Conservation (phyloP, 2,888 invertebrate species). For the Stenoptilia bipunctidactyla region DNA sequence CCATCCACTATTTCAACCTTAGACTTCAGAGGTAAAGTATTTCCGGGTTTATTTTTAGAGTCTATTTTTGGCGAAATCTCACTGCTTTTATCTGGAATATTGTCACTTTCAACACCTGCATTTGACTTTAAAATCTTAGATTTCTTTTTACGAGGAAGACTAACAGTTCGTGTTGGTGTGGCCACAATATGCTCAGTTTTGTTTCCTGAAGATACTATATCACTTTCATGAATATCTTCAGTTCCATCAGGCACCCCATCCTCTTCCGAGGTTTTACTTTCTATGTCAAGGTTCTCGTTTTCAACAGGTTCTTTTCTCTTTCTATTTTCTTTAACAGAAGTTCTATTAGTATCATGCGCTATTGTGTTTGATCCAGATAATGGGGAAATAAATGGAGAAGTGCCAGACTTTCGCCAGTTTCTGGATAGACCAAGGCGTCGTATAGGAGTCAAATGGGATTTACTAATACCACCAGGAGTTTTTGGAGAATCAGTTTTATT, state of each 20-base stretch:
- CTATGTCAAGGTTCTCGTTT: constrained; percentile 14
- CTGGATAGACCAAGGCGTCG: constrained; percentile 65
- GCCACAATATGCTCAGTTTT: constrained; percentile 8
- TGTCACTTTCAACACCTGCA: not conserved
- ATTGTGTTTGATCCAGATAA: constrained; percentile 13
- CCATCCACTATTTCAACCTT: too few relatives aligned
- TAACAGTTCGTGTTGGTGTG: constrained; percentile 33
- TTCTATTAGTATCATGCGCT: constrained; percentile 13
- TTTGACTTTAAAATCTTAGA: constrained; percentile 26
- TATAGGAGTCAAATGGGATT: constrained; percentile 63
- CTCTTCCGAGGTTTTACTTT: not conserved
- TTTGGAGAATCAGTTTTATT: constrained; percentile 43
- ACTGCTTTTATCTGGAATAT: not conserved
- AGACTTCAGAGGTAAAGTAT: too few relatives aligned
- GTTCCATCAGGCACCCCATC: not conserved
- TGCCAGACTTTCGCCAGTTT: constrained; percentile 43
- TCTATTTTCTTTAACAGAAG: constrained; percentile 11
- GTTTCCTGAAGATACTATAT: constrained; percentile 8
- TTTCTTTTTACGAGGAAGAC: constrained; percentile 33
- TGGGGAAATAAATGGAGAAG: constrained; percentile 55
- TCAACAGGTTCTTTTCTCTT: constrained; percentile 30
- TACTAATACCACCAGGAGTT: constrained; percentile 64
- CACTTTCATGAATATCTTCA: constrained; percentile 9
- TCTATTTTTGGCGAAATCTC: not conserved
- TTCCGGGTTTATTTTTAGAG: too few relatives aligned